Base-by-base conservation (phyloP, 2,113 vertebrate genomes). In the Erpornis zantholeuca region DNA sequence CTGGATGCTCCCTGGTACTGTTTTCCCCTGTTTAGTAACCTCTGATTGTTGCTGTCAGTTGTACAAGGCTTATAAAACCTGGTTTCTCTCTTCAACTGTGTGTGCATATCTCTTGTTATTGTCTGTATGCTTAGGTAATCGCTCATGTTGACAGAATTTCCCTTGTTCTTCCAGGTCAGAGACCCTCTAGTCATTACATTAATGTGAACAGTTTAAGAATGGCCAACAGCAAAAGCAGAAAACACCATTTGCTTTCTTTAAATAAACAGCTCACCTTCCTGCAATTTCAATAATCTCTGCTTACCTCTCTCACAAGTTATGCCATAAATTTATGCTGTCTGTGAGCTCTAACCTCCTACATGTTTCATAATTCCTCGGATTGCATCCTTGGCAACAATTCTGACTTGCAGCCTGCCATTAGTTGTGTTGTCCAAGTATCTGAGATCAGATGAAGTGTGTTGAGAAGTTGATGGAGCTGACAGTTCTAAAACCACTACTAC, bases 141-240 rank as follows among this genome's bases (percentile, higher is more conserved):
- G 11, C 85, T 94, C 85, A 78, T 63, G 76, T 60, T 92, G 94
- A 85, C 90, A 94, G 87, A 92, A 83, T 81, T 90, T 92, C 71
- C 82, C 82, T 35, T 75, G 71, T 71, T 94, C 95, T 94, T 90
- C 56, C 85, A 93, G 92, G 92, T 93, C 90, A 94, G 52, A 86
- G 68, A 86, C 88, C 91, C 68, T 83, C 47, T 13, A 88, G 76
- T 75, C 92, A 92, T 94, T 78, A 78, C 88, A 75, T 81, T 90
- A 95, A 86, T 92, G 88, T 60, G 40, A 94, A 65, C 60, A 38
- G 71, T 90, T 95, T 90, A 86, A 90, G 64, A 90, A 80, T 6
- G 47, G 76, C 89, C 84, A 92, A 20, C 59, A 81, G 76, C 79
- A 75, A 75, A 83, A 78, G 56, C 42, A 92, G 64, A 87, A 95